Evolutionary conservation across 2,888 invertebrate species (phyloP).

Genomic region (Iselma pallidipennis): DNA sequence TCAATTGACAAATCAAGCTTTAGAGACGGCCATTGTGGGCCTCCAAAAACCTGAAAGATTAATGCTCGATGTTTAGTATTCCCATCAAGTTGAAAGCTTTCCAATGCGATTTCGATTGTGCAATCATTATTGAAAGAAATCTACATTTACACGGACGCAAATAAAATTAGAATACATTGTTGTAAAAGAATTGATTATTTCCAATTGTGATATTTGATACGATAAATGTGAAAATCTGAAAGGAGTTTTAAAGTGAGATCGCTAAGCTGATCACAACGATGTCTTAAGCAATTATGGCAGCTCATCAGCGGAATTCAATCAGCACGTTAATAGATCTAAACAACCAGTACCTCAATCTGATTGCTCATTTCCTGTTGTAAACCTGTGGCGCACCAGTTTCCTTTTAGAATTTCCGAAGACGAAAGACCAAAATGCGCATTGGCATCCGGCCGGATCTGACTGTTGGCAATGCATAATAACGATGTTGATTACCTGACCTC

Average conservation of each 20-base stretch:
- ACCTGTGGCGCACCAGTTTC: conserved; percentile 1
- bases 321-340: conserved; percentile 1
- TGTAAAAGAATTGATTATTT: neutral
- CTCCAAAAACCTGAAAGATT: neutral
- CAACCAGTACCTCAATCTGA: conserved; percentile 16
- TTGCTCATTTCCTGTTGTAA: conserved; percentile 8
- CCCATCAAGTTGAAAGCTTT: neutral
- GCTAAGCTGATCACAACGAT: neutral
- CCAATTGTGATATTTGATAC: too few relatives aligned
- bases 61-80: neutral
- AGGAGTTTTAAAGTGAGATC: too few relatives aligned
- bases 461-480: neutral
- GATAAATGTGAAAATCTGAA: too few relatives aligned
- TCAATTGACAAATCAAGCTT: neutral
- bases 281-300: neutral
- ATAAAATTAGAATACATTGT: too few relatives aligned
- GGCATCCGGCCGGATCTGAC: neutral
- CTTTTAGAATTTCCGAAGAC: neutral
- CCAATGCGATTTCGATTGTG: too few relatives aligned
- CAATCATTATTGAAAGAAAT: neutral
- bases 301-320: neutral
- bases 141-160: too few relatives aligned
- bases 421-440: neutral
- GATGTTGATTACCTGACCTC: neutral
- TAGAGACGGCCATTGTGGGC: neutral